These are phyloP conservation scores for Trialeurodes vaporariorum DNA, from an alignment of 1,140 invertebrate genomes.

Conservation along the genomic window DNA sequence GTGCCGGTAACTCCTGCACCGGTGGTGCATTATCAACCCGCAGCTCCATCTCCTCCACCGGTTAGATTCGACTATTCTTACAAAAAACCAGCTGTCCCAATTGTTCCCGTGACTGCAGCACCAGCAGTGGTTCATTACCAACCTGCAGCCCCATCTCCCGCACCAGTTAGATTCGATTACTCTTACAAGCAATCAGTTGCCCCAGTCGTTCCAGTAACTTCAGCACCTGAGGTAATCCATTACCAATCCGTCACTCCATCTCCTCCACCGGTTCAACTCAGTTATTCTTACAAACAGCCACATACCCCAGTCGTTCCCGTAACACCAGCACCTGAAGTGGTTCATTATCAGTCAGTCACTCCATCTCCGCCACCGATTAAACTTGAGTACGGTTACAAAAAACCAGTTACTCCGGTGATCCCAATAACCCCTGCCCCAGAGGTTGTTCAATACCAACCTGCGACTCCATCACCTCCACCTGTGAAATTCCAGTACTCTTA, in stretches of 20 bases:
- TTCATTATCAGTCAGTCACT: slow-evolving; percentile 3
- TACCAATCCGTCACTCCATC: slow-evolving; percentile 5
- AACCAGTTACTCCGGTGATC: slow-evolving; percentile 14
- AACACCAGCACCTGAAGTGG: slow-evolving; percentile 5
- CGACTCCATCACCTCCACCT: slow-evolving; percentile 14
- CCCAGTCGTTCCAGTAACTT: slow-evolving; percentile 1
- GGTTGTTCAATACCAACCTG: slow-evolving; percentile 14
- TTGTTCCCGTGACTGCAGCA: background rate
- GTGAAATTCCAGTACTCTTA: slow-evolving; percentile 20
- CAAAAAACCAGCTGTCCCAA: too few species aligned
- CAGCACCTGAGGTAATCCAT: slow-evolving; percentile 2
- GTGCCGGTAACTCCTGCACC: background rate
- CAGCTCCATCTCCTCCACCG: too few species aligned
- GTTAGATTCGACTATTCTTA: background rate
- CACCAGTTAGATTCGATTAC: too few species aligned
- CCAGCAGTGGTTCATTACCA: too few species aligned
- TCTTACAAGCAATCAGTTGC: too few species aligned
- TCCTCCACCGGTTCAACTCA: background rate
- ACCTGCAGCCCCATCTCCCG: too few species aligned
- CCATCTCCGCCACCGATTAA: slow-evolving; percentile 3
- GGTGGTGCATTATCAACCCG: too few species aligned
- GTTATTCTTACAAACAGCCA: background rate
- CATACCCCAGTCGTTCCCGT: slow-evolving; percentile 2
- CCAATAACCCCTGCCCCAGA: slow-evolving; percentile 17
- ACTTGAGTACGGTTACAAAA: slow-evolving; percentile 12